Percentiles rank a stretch among this genome's conserved stretches.
Evolutionary conservation across 1,140 invertebrate species (phyloP).

Genomic region (Agrypnia vestita): DNA sequence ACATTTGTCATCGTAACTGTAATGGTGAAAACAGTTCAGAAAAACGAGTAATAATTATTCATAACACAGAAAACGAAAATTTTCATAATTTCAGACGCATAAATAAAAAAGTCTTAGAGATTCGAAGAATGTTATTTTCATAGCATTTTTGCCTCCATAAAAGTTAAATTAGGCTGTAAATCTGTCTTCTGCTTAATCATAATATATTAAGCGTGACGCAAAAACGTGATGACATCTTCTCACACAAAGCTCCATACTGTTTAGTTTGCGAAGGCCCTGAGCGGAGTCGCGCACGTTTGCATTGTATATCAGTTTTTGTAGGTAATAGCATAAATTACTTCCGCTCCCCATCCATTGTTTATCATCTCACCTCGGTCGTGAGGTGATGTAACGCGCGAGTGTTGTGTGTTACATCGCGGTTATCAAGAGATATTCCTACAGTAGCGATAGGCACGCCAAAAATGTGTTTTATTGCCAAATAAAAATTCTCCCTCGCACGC

Average conservation of each 20-base stretch:
- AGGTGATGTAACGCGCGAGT: constrained; percentile 20
- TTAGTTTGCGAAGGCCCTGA: background rate
- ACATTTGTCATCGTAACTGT: no score
- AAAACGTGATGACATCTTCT: constrained; percentile 23
- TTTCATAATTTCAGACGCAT: no score
- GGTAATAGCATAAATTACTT: constrained; percentile 44
- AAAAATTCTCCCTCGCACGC: no score
- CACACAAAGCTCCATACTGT: background rate
- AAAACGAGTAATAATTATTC: no score
- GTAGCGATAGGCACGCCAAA: background rate
- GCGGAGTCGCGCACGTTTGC: constrained; percentile 14
- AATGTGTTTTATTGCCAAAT: no score
- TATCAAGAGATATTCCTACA: constrained; percentile 2
- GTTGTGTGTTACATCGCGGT: background rate
- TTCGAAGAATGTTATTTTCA: constrained; percentile 15
- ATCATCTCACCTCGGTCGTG: constrained; percentile 30
- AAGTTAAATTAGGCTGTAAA: constrained; percentile 18
- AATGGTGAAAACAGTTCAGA: no score
- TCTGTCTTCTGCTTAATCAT: constrained; percentile 23
- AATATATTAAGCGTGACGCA: constrained; percentile 6
- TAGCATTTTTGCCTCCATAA: constrained; percentile 23
- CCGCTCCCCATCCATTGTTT: constrained; percentile 26
- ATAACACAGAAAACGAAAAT: no score
- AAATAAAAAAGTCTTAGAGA: no score
- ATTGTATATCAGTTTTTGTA: constrained; percentile 33